phyloP scores from a whole-genome alignment of 2,888 invertebrate genomes.

The Drosophila flavopinicola region DNA sequence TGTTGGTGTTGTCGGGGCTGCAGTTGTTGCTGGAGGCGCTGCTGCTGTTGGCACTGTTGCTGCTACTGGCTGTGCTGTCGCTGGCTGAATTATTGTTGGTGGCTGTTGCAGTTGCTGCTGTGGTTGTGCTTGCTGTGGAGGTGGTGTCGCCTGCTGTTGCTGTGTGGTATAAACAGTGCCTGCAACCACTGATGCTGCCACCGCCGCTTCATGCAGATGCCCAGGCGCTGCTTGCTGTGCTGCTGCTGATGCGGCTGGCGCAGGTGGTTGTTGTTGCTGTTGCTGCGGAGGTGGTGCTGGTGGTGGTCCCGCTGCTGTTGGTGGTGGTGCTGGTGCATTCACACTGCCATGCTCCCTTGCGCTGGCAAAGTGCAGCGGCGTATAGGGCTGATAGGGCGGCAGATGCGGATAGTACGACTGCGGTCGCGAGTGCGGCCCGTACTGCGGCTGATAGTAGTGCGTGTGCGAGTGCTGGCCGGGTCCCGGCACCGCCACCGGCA shows the following conservation, averaged over 20 bases:
- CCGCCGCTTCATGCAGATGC: conserved; percentile 55
- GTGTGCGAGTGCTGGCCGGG: conserved; percentile 82
- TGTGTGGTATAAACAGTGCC: conserved; percentile 42
- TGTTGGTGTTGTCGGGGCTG: conserved; percentile 41
- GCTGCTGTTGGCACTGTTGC: conserved; percentile 32
- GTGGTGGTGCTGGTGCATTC: no score
- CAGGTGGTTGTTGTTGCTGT: no score
- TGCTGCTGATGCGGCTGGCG: conserved; percentile 40
- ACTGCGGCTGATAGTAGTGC: conserved; percentile 84
- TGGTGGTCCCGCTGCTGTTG: conserved; percentile 67
- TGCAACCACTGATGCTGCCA: conserved; percentile 24
- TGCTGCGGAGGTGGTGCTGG: conserved; percentile 45
- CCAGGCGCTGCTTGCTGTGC: conserved; percentile 56
- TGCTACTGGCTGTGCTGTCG: conserved; percentile 37
- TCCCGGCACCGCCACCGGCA: conserved; percentile 53
- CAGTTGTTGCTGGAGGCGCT: conserved; percentile 33
- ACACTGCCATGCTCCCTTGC: conserved; percentile 48
- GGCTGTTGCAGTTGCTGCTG: conserved; percentile 40
- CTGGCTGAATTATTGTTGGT: no score
- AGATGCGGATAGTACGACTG: conserved; percentile 84
- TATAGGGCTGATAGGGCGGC: conserved; percentile 83
- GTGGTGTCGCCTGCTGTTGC: conserved; percentile 32
- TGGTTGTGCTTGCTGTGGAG: conserved; percentile 30
- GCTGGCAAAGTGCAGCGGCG: conserved; percentile 48
- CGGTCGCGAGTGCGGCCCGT: conserved; percentile 83